Evolutionary conservation across 1,140 invertebrate species (phyloP).

Genomic region (Manduca sexta): DNA sequence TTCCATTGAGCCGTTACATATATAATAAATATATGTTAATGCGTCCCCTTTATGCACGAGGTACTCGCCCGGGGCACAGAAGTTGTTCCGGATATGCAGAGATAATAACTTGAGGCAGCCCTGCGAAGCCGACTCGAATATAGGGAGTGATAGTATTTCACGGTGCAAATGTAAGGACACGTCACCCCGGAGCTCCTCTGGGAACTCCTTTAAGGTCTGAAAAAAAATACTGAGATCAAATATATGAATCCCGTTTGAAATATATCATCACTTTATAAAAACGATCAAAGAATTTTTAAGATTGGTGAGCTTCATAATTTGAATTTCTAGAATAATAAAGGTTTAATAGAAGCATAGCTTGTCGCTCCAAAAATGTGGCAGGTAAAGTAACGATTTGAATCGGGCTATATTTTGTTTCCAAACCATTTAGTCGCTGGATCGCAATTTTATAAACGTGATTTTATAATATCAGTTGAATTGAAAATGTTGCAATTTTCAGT

Average conservation of each 20-base stretch:
- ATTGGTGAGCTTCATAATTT: not conserved
- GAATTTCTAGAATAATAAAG: conserved; percentile 14
- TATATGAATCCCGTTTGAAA: not conserved
- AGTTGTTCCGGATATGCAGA: conserved; percentile 91
- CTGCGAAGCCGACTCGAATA: conserved; percentile 94
- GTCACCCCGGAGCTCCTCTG: conserved; percentile 94
- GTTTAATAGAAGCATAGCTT: conserved; percentile 19
- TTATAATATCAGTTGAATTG: too few relatives aligned
- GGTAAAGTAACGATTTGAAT: conserved; percentile 21
- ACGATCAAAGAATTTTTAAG: not conserved
- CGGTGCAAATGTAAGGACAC: conserved; percentile 96
- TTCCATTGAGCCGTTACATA: conserved; percentile 98
- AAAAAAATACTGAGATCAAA: conserved; percentile 17
- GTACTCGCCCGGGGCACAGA: conserved; percentile 97
- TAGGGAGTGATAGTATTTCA: conserved; percentile 94
- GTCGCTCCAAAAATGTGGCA: conserved; percentile 13
- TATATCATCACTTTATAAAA: not conserved
- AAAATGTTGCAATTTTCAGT: too few relatives aligned
- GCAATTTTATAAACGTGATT: too few relatives aligned
- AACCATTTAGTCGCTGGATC: too few relatives aligned
- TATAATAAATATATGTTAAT: conserved; percentile 95
- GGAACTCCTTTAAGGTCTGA: conserved; percentile 96
- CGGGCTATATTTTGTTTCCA: conserved; percentile 30
- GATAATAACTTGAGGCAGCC: conserved; percentile 94
- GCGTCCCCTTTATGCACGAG: conserved; percentile 98